These are phyloP conservation scores for Barbus barbus DNA, from an alignment of 2,113 vertebrate genomes.

Conservation along the genomic window DNA sequence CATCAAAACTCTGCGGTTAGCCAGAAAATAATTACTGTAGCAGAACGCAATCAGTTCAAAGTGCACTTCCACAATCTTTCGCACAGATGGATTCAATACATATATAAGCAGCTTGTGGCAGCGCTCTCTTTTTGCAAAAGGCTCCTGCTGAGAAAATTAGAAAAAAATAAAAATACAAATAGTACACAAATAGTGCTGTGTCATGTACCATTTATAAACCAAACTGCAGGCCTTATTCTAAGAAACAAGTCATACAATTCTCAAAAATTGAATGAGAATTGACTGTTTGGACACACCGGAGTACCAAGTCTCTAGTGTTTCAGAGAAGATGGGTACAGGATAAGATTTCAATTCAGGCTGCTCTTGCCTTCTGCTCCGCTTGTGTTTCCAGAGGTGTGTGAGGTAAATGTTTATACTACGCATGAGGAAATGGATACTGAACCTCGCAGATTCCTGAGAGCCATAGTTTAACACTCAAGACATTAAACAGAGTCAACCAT, in stretches of 20 bases:
- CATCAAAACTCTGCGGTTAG: not conserved
- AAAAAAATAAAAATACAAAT: not conserved
- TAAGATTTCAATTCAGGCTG: constrained; percentile 58
- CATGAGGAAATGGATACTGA: constrained; percentile 7
- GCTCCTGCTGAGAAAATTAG: not conserved
- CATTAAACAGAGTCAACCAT: not conserved
- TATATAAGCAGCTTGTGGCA: not conserved
- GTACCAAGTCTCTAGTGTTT: not conserved
- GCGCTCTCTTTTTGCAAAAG: not conserved
- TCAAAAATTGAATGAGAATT: not conserved
- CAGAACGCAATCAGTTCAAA: constrained; percentile 26
- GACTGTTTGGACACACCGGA: too few relatives aligned
- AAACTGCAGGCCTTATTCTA: not conserved
- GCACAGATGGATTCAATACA: not conserved
- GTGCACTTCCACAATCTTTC: constrained; percentile 5
- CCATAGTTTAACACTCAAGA: not conserved
- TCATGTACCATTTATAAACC: not conserved
- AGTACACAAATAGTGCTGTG: not conserved
- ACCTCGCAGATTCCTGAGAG: constrained; percentile 2
- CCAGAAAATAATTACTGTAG: constrained; percentile 14
- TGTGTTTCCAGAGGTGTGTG: constrained; percentile 46
- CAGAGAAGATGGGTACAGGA: not conserved
- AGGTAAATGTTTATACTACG: constrained; percentile 67
- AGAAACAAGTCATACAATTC: not conserved
- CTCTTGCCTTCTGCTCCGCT: constrained; percentile 48